These are phyloP conservation scores for Vulpes ferrilata DNA, from an alignment of 2,113 vertebrate species.

Conservation along the genomic window DNA sequence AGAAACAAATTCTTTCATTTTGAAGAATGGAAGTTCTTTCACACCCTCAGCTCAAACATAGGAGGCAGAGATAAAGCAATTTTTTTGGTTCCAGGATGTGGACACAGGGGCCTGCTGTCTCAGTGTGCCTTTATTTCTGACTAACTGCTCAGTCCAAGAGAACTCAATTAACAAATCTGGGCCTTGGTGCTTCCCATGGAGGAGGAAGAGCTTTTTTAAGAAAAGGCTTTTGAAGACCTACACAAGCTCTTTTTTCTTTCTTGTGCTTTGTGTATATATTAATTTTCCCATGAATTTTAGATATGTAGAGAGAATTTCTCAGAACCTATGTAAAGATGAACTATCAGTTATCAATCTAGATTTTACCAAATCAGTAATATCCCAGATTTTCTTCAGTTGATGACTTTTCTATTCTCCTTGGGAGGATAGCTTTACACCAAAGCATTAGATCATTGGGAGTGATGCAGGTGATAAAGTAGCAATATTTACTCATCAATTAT, in stretches of 20 bases:
- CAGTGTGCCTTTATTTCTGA: neutral
- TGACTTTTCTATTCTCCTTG: neutral
- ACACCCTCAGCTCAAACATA: neutral
- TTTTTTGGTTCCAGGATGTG: neutral
- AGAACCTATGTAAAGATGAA: constrained; percentile 11
- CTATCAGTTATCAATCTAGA: neutral
- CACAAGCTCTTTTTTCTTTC: neutral
- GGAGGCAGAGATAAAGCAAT: neutral
- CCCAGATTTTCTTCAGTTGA: neutral
- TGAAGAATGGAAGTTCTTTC: constrained; percentile 43
- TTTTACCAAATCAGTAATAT: neutral
- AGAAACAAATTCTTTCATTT: constrained; percentile 55
- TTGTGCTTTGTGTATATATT: neutral
- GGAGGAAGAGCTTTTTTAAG: neutral
- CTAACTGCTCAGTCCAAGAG: neutral
- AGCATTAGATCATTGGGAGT: neutral
- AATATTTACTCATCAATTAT: neutral
- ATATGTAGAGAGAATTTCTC: neutral
- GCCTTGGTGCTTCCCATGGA: neutral
- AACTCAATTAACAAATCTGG: constrained; percentile 56
- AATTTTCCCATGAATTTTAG: neutral
- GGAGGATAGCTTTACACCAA: neutral
- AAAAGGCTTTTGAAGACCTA: neutral
- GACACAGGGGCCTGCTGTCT: neutral
- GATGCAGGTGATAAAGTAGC: neutral